Percentiles rank a stretch among this genome's conserved stretches.
These are phyloP conservation scores for Coracias cyanogaster DNA, from an alignment of 2,797 vertebrate species.

Conservation along the genomic window DNA sequence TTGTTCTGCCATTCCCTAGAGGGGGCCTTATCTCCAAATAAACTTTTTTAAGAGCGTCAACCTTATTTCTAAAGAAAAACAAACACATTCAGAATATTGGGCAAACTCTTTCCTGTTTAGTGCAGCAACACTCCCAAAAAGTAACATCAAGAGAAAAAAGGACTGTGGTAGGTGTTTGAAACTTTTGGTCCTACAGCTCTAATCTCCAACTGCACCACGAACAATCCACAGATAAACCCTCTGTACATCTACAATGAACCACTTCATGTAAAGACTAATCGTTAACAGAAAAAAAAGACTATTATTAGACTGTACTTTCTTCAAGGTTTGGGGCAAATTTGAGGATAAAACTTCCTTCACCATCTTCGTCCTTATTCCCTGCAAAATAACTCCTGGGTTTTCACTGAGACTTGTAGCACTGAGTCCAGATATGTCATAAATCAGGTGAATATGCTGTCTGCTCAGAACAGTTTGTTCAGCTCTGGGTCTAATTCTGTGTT, in stretches of 20 bases:
- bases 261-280: background rate
- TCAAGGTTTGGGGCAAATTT: background rate
- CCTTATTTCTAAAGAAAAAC: conserved; percentile 32
- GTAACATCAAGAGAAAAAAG: background rate
- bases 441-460: background rate
- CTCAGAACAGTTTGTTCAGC: background rate
- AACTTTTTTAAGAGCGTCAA: conserved; percentile 1
- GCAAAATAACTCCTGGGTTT: background rate
- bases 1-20: conserved; percentile 49
- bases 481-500: background rate
- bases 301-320: background rate
- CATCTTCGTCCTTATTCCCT: background rate
- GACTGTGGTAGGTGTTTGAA: background rate
- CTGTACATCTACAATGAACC: background rate
- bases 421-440: background rate
- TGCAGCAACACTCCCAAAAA: background rate
- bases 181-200: background rate
- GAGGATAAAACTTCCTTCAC: background rate
- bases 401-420: background rate
- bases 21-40: conserved; percentile 29
- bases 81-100: background rate
- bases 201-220: background rate
- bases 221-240: background rate
- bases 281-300: background rate
- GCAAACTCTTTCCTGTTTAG: conserved; percentile 20